Evolutionary conservation across 2,888 invertebrate genomes (phyloP).

Genomic region (Mimumesa dahlbomi): DNA sequence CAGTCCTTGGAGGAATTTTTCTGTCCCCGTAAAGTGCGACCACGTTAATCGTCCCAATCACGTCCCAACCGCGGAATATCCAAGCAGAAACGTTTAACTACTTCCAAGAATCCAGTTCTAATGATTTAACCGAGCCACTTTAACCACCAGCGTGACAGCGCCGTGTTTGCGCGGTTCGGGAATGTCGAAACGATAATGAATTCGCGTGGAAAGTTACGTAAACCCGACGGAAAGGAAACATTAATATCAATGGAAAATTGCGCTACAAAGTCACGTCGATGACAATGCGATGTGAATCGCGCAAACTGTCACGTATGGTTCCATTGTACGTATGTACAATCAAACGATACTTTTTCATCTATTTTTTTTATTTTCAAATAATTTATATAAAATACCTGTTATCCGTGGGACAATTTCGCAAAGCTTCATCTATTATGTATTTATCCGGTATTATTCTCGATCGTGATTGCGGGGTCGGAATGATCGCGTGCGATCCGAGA

Average conservation of each 20-base stretch:
- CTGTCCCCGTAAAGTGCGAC: conserved; percentile 39
- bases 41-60: conserved; percentile 41
- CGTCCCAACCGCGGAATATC: conserved; percentile 3
- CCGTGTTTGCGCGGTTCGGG: too few relatives aligned
- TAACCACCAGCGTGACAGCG: neutral
- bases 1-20: conserved; percentile 57
- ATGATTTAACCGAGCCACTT: neutral
- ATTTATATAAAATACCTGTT: too few relatives aligned
- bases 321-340: too few relatives aligned
- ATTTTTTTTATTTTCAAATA: too few relatives aligned
- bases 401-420: too few relatives aligned
- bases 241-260: too few relatives aligned
- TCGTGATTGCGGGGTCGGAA: neutral
- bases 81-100: conserved; percentile 20
- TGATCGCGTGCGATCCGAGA: conserved; percentile 46
- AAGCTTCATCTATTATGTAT: neutral
- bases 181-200: neutral
- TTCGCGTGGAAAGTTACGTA: too few relatives aligned
- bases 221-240: too few relatives aligned
- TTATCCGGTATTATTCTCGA: neutral
- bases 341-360: too few relatives aligned
- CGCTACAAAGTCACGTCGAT: too few relatives aligned
- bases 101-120: conserved; percentile 22
- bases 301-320: too few relatives aligned
- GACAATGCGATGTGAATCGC: too few relatives aligned